Percentiles rank a stretch among this genome's conserved stretches.
phyloP scores from a whole-genome alignment of 92 coral and sea anemone genomes.

The Zoanthus solanderi region DNA sequence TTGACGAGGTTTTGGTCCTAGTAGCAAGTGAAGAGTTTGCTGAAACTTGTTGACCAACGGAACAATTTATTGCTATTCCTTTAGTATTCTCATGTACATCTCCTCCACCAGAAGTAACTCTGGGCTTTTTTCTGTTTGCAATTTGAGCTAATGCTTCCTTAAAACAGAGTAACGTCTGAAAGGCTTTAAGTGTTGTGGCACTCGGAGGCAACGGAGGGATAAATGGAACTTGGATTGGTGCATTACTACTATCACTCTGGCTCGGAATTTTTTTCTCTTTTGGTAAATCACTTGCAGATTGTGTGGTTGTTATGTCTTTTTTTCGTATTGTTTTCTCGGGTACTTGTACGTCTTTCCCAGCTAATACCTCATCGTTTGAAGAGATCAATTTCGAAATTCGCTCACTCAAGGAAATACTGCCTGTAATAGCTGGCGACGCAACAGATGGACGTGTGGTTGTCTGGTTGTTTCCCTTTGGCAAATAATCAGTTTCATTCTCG shows the following conservation, averaged over 20 bases:
- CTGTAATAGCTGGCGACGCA: neutral
- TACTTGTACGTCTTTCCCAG: slow-evolving; percentile 26
- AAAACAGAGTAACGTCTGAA: slow-evolving; percentile 65
- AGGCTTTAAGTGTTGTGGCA: slow-evolving; percentile 76
- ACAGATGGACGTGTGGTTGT: neutral
- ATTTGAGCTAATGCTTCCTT: slow-evolving; percentile 69
- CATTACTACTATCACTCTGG: neutral
- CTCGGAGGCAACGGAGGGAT: slow-evolving; percentile 97
- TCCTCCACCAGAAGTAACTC: neutral
- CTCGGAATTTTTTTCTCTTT: neutral
- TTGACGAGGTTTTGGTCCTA: neutral
- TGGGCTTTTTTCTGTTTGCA: slow-evolving; percentile 52
- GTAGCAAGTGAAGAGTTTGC: neutral
- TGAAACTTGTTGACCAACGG: neutral
- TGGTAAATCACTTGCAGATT: neutral
- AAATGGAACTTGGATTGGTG: slow-evolving; percentile 48
- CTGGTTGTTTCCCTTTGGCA: neutral
- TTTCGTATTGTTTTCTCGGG: neutral
- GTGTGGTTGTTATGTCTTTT: neutral
- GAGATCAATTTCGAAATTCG: slow-evolving; percentile 40
- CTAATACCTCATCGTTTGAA: slow-evolving; percentile 15
- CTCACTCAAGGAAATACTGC: slow-evolving; percentile 6
- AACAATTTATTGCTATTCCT: neutral
- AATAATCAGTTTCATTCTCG: neutral
- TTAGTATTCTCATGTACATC: neutral